Conservation (phyloP, 2,113 vertebrate genomes). For the Lontra canadensis region DNA sequence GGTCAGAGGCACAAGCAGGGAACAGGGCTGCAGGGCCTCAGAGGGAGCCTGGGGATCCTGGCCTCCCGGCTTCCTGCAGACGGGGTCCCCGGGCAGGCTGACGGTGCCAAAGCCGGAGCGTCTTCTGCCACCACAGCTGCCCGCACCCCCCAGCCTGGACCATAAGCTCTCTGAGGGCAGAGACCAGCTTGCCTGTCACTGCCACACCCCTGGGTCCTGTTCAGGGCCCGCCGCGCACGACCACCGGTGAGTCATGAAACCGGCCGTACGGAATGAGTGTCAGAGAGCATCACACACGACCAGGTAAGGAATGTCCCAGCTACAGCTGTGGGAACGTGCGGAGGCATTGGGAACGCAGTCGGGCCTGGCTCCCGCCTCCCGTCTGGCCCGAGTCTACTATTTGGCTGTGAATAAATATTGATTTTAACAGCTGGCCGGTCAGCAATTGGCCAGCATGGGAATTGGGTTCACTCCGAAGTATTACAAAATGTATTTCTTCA, state of each 20-base stretch:
- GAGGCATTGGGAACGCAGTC: rapidly evolving
- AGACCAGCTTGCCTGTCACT: not conserved
- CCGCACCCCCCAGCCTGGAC: too few species aligned
- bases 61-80: not conserved
- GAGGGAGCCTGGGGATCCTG: not conserved
- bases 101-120: not conserved
- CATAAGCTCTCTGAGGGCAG: not conserved
- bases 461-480: not conserved
- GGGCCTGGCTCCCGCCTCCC: not conserved
- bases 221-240: not conserved
- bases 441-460: not conserved
- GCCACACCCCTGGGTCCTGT: not conserved
- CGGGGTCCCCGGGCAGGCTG: not conserved
- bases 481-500: not conserved
- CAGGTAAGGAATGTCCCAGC: not conserved
- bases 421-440: not conserved
- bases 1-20: not conserved
- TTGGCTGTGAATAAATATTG: not conserved
- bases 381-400: not conserved
- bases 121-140: not conserved
- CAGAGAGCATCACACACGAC: rapidly evolving
- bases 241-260: not conserved
- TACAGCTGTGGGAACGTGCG: not conserved
- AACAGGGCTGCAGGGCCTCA: not conserved
- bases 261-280: too few species aligned